Evolutionary conservation across 2,888 invertebrate genomes (phyloP).

Genomic region (Melitaea athalia): DNA sequence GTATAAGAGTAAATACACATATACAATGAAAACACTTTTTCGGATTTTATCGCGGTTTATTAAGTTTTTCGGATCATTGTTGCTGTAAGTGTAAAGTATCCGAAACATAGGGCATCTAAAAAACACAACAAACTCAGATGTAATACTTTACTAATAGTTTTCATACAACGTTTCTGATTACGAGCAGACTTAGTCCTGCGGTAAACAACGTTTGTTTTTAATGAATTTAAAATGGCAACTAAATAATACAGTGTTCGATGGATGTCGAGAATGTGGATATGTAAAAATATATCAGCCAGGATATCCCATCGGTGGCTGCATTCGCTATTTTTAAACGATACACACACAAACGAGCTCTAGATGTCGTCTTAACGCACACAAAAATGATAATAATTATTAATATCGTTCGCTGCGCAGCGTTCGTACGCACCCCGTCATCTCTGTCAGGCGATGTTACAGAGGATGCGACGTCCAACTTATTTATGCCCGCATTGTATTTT

Average conservation of each 20-base stretch:
- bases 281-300: conserved; percentile 79
- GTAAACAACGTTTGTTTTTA: too few species aligned
- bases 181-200: too few species aligned
- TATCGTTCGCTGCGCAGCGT: conserved; percentile 8
- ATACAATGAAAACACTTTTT: too few species aligned
- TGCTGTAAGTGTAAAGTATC: too few species aligned
- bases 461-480: conserved; percentile 14
- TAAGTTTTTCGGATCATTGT: too few species aligned
- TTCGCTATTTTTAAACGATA: conserved; percentile 45
- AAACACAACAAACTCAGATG: too few species aligned
- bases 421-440: conserved; percentile 41
- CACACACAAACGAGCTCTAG: conserved; percentile 31
- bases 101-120: too few species aligned
- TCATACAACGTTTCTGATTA: too few species aligned
- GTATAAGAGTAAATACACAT: too few species aligned
- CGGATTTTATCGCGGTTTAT: too few species aligned
- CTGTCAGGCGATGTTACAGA: conserved; percentile 30
- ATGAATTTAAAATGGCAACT: too few species aligned
- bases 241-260: conserved; percentile 45
- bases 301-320: conserved; percentile 61
- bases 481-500: conserved; percentile 25
- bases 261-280: conserved; percentile 67
- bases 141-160: too few species aligned
- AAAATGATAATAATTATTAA: conserved; percentile 20
- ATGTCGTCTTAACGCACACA: conserved; percentile 21